A percentile compares a stretch with the other conserved stretches of the same genome.
Evolutionary conservation across 2,888 invertebrate genomes (phyloP).

Genomic region (Protodeltote pygarga): DNA sequence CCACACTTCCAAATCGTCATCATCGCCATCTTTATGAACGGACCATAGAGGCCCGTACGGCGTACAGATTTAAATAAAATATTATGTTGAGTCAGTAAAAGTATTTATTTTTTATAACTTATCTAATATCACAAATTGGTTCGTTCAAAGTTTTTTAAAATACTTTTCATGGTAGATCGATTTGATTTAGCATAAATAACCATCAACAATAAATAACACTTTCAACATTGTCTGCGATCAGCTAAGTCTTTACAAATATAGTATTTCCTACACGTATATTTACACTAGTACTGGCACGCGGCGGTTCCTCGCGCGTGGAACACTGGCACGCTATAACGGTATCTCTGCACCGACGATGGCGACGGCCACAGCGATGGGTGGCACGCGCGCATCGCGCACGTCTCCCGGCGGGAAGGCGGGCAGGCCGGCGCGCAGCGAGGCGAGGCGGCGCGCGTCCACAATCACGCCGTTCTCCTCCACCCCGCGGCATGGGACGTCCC

Average conservation of each 20-base stretch:
- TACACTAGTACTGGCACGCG: slow-evolving; percentile 59
- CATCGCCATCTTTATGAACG: not conserved
- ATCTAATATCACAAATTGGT: slow-evolving; percentile 62
- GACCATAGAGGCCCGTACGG: not conserved
- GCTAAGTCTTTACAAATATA: not conserved
- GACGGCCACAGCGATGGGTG: slow-evolving; percentile 52
- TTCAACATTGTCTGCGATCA: not conserved
- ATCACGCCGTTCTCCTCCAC: slow-evolving; percentile 42
- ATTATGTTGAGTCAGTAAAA: slow-evolving; percentile 16
- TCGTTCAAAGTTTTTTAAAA: too few species aligned
- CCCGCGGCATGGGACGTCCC: slow-evolving; percentile 7
- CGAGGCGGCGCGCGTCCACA: slow-evolving; percentile 58
- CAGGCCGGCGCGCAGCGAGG: slow-evolving; percentile 47
- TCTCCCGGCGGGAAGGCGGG: slow-evolving; percentile 37
- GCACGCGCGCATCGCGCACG: slow-evolving; percentile 22
- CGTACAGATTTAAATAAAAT: not conserved
- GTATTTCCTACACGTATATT: slow-evolving; percentile 2
- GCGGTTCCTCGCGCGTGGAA: slow-evolving; percentile 21
- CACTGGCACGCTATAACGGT: slow-evolving; percentile 54
- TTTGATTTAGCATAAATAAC: too few species aligned
- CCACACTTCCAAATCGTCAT: too few species aligned
- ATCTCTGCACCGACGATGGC: slow-evolving; percentile 51
- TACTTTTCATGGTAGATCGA: too few species aligned
- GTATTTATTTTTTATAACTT: slow-evolving; percentile 36
- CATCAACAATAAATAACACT: not conserved